phyloP scores from a whole-genome alignment of 2,797 vertebrate genomes.

The Sternarchorhynchus goeldii region DNA sequence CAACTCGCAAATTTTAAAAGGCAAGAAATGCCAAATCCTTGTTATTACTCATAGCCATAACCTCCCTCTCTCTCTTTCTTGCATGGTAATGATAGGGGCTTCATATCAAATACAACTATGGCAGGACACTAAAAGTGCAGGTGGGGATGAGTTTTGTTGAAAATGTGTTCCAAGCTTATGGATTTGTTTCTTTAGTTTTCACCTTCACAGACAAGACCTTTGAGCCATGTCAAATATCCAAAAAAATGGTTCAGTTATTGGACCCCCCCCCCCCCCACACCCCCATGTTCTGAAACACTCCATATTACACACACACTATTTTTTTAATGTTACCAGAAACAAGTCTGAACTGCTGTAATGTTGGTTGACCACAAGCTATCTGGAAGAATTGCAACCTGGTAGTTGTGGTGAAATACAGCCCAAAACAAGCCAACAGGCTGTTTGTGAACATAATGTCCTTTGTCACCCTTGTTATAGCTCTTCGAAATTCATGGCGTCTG shows the following conservation, averaged over 20 bases:
- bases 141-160: too few species aligned
- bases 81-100: not conserved
- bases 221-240: too few species aligned
- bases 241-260: not conserved
- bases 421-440: slow-evolving; percentile 30
- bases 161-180: too few species aligned
- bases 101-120: not conserved
- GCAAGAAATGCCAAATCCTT: not conserved
- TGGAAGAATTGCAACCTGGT: slow-evolving; percentile 15
- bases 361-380: slow-evolving; percentile 17
- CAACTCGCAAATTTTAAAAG: slow-evolving; percentile 15
- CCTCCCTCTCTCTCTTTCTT: not conserved
- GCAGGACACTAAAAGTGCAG: not conserved
- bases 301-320: too few species aligned
- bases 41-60: not conserved
- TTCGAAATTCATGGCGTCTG: slow-evolving; percentile 56
- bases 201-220: not conserved
- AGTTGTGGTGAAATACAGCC: slow-evolving; percentile 13
- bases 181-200: not conserved
- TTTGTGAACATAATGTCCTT: slow-evolving; percentile 57
- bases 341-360: too few species aligned
- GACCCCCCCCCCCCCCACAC: too few species aligned
- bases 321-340: too few species aligned
- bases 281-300: too few species aligned
- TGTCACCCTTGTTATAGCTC: slow-evolving; percentile 56